Percentiles rank a stretch among this genome's conserved stretches.
Conservation (phyloP, 2,888 invertebrate genomes). For the Drosophila colorata region DNA sequence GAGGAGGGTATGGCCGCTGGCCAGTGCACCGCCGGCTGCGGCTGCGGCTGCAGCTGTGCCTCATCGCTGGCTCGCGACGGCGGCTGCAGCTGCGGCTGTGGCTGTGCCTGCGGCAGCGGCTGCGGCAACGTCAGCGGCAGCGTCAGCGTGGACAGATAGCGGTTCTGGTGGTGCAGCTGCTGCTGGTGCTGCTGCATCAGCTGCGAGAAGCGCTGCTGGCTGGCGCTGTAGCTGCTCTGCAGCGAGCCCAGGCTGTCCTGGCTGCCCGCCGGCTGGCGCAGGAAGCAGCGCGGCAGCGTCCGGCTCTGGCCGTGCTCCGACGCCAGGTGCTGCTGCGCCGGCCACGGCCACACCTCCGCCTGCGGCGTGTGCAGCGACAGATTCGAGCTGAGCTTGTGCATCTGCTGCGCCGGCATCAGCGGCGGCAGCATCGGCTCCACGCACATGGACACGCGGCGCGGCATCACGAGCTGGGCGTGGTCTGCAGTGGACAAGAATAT, state of each 20-base stretch:
- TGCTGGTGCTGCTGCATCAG: conserved; percentile 60
- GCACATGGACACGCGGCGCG: conserved; percentile 81
- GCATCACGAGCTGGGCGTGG: conserved; percentile 47
- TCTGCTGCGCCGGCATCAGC: conserved; percentile 23
- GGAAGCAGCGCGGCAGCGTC: conserved; percentile 84
- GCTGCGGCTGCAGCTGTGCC: conserved; percentile 3
- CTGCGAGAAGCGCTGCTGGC: conserved; percentile 64
- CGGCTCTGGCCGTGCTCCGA: conserved; percentile 79
- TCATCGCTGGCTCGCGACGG: conserved; percentile 30
- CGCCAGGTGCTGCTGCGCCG: conserved; percentile 49
- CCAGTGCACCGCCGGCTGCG: conserved; percentile 79
- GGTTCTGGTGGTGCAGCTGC: conserved; percentile 64
- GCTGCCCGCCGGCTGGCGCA: conserved; percentile 77
- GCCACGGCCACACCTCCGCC: conserved; percentile 70
- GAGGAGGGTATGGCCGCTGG: conserved; percentile 84
- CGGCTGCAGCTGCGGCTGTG: conserved; percentile 25
- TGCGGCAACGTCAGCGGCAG: conserved; percentile 63
- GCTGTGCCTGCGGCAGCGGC: conserved; percentile 32
- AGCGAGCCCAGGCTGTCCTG: conserved; percentile 70
- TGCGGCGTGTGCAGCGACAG: conserved; percentile 78
- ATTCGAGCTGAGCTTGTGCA: conserved; percentile 82
- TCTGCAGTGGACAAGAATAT: conserved; percentile 35
- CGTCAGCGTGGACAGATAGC: conserved; percentile 69
- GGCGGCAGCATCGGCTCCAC: conserved; percentile 62
- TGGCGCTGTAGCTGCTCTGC: conserved; percentile 58